Conservation (phyloP, 2,888 invertebrate species). For the Colostygia pectinataria region DNA sequence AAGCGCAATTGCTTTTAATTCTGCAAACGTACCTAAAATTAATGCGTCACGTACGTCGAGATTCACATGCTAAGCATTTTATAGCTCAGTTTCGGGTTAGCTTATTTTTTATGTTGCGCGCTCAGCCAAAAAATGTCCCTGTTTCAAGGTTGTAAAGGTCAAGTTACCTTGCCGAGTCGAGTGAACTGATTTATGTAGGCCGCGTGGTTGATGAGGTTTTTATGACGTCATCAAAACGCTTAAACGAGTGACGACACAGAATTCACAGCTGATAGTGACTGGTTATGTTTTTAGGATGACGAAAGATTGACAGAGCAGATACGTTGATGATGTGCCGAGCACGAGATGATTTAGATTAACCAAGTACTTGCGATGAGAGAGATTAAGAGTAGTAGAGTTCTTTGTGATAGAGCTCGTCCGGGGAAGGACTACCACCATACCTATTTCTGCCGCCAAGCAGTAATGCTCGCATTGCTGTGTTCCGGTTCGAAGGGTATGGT, state of each 20-base stretch:
- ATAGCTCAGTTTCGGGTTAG: constrained; percentile 26
- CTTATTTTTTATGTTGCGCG: constrained; percentile 28
- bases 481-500: too few relatives aligned
- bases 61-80: constrained; percentile 39
- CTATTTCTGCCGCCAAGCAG: too few relatives aligned
- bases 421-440: too few relatives aligned
- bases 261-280: constrained; percentile 33
- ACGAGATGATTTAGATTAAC: constrained; percentile 14
- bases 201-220: constrained; percentile 58
- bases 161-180: constrained; percentile 9
- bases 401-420: too few relatives aligned
- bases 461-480: too few relatives aligned
- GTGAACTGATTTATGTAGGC: constrained; percentile 53
- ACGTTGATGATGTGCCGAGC: constrained; percentile 13
- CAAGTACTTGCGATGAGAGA: not conserved
- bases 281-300: constrained; percentile 27
- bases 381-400: too few relatives aligned
- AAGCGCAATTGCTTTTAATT: constrained; percentile 26
- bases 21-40: constrained; percentile 31
- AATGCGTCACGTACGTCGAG: constrained; percentile 33
- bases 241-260: constrained; percentile 52
- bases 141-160: constrained; percentile 8
- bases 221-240: constrained; percentile 69
- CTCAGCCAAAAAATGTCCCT: constrained; percentile 6
- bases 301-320: constrained; percentile 22